Percentiles rank a stretch among this genome's conserved stretches.
Conservation (phyloP, 2,888 invertebrate genomes). For the Oscheius sp. region DNA sequence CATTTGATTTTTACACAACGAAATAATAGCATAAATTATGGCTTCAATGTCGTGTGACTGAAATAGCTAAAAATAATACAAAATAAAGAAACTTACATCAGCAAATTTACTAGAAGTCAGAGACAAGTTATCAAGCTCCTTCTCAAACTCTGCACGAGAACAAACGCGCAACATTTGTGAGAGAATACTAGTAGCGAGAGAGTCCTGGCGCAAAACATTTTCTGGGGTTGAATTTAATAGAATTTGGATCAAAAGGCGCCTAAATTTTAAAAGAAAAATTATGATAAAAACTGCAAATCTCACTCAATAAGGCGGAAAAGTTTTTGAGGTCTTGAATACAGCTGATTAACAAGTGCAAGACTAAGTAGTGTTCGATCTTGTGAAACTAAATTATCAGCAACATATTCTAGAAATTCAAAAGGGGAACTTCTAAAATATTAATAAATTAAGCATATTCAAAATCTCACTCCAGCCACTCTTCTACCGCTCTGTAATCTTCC, state of each 20-base stretch:
- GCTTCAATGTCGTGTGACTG: slow-evolving; percentile 21
- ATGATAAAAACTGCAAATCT: too few species aligned
- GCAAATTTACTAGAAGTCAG: background rate
- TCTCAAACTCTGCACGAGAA: slow-evolving; percentile 5
- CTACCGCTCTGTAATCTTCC: slow-evolving; percentile 6
- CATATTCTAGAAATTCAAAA: slow-evolving; percentile 9
- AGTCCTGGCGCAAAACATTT: slow-evolving; percentile 53
- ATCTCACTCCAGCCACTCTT: slow-evolving; percentile 26
- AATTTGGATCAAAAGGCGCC: slow-evolving; percentile 1
- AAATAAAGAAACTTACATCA: slow-evolving; percentile 16
- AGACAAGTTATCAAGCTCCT: background rate
- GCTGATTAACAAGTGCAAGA: slow-evolving; percentile 14
- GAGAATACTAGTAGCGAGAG: slow-evolving; percentile 48
- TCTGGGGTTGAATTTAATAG: slow-evolving; percentile 40
- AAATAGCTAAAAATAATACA: background rate
- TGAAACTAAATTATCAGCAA: slow-evolving; percentile 20
- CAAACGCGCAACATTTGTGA: slow-evolving; percentile 43
- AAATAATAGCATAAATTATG: slow-evolving; percentile 3
- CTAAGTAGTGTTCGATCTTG: slow-evolving; percentile 26
- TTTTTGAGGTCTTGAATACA: slow-evolving; percentile 3
- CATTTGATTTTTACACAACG: background rate
- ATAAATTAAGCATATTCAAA: background rate
- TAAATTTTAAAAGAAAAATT: background rate
- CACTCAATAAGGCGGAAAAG: slow-evolving; percentile 18
- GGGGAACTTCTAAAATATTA: slow-evolving; percentile 8